Percentiles rank a stretch among this genome's conserved stretches.
These are phyloP conservation scores for Coptodon rendalli DNA, from an alignment of 2,113 vertebrate species.

Conservation along the genomic window DNA sequence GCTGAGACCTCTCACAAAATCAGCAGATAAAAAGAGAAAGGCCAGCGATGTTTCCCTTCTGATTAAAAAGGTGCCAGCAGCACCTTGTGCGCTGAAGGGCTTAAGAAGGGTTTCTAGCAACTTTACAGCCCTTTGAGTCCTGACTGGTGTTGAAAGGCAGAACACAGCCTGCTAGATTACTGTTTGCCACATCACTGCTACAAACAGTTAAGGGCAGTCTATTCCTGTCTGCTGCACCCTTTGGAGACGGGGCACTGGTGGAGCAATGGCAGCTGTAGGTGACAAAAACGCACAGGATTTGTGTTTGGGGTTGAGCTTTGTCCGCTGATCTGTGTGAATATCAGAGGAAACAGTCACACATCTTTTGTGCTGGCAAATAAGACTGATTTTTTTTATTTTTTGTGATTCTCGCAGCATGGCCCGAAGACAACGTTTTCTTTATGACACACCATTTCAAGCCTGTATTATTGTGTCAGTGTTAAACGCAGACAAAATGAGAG, in stretches of 20 bases:
- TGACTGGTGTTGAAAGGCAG: conserved; percentile 27
- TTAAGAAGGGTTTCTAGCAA: conserved; percentile 21
- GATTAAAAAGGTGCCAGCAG: conserved; percentile 6
- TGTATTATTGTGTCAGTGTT: not conserved
- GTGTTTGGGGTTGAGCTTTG: conserved; percentile 8
- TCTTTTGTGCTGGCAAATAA: not conserved
- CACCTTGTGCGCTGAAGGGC: not conserved
- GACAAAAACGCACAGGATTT: conserved; percentile 27
- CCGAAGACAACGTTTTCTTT: not conserved
- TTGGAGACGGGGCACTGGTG: conserved; percentile 4
- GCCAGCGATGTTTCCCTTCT: conserved; percentile 11
- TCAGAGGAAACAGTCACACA: not conserved
- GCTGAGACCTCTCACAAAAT: not conserved
- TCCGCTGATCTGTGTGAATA: not conserved
- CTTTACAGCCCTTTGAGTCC: conserved; percentile 30
- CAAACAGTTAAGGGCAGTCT: conserved; percentile 50
- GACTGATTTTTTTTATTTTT: not conserved
- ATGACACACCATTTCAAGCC: not conserved
- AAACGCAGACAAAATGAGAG: not conserved
- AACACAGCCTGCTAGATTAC: conserved; percentile 19
- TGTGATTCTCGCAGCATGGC: not conserved
- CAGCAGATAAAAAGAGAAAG: conserved; percentile 8
- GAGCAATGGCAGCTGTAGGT: conserved; percentile 22
- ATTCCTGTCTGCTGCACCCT: conserved; percentile 45
- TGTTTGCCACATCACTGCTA: conserved; percentile 29